A percentile compares a stretch with the other conserved stretches of the same genome.
phyloP scores from a whole-genome alignment of 2,888 invertebrate species.

The Metalampra italica region DNA sequence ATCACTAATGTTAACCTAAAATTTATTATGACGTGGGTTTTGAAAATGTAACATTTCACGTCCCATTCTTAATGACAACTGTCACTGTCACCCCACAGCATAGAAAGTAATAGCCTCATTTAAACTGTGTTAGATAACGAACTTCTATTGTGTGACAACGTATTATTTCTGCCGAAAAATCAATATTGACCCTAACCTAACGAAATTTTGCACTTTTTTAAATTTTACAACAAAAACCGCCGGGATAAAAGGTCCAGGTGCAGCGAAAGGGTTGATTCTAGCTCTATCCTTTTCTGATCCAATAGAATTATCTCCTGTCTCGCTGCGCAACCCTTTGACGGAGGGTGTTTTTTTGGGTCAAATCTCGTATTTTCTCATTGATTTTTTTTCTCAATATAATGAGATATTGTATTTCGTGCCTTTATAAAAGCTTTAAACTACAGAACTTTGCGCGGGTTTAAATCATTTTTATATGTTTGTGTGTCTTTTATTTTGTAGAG shows the following conservation, averaged over 20 bases:
- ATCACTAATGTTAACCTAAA: background rate
- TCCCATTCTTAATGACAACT: background rate
- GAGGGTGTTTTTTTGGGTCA: conserved; percentile 68
- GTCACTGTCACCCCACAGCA: conserved; percentile 1
- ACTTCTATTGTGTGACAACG: conserved; percentile 47
- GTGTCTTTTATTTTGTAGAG: conserved; percentile 20
- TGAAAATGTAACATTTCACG: background rate
- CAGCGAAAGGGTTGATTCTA: conserved; percentile 62
- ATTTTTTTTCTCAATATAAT: conserved; percentile 58
- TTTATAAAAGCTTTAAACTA: conserved; percentile 48
- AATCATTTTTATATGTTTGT: conserved; percentile 20
- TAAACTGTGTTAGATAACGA: conserved; percentile 59
- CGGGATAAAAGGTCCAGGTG: conserved; percentile 63
- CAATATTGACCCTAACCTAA: conserved; percentile 72
- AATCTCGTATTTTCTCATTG: conserved; percentile 72
- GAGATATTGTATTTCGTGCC: conserved; percentile 71
- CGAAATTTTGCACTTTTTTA: conserved; percentile 72
- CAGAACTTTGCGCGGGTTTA: conserved; percentile 33
- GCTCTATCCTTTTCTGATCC: conserved; percentile 32
- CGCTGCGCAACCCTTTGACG: conserved; percentile 63
- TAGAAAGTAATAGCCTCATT: conserved; percentile 58
- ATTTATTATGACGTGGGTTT: background rate
- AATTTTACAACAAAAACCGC: conserved; percentile 59
- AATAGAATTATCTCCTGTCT: conserved; percentile 27
- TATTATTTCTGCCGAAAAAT: conserved; percentile 57